Base-by-base conservation (phyloP, 1,140 invertebrate genomes). In the Nephotettix cincticeps region DNA sequence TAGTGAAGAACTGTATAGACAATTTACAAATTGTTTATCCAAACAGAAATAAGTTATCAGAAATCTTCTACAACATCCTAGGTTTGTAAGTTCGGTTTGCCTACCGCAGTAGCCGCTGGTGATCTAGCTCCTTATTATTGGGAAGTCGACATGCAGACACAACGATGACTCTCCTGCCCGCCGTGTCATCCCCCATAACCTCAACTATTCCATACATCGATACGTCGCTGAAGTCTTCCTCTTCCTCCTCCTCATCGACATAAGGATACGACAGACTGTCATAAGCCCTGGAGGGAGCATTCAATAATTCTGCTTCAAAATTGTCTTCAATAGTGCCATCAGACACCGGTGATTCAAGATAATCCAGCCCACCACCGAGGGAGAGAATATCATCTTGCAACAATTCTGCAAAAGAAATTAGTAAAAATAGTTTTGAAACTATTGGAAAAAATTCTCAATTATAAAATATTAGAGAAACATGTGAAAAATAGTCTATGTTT, bases 121-220 rank as follows among this genome's bases (percentile, higher is more conserved):
- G 94, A 81, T 95, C 90, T 74, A 97, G 84, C 75, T 90, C 89
- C 79, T 91, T 91, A 78, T 90, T 93, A 54, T 90, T 88, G n/a
- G 96, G 96, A 76, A 99, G 86, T 78, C 93, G 90, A 79, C 94
- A 98, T 19, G 96, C 94, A 65, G 95, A 97, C 63, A 99, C 92
- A 47, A 97, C 93, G 79, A 99, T 97, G 58, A 98, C 91, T 83
- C 97, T 95, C 71, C 96, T 86, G 25, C 97, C 96, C 76, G 87
- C 91, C 30, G 89, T 87, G 82, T 97, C 96, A 83, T 97, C 95
- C 70, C 94, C 95, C 29, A 94, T 92, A 6, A 96, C 92, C 83
- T 97, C 94, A 6, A 97, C 90, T 70, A 96, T 91, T 6, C 93
- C 92, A 77, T 92, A 89, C 72, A 89, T 86, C 28, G 91, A 87